Percentiles rank a stretch among this genome's conserved stretches.
Evolutionary conservation across 2,113 vertebrate species (phyloP).

Genomic region (Alligator mississippiensis): DNA sequence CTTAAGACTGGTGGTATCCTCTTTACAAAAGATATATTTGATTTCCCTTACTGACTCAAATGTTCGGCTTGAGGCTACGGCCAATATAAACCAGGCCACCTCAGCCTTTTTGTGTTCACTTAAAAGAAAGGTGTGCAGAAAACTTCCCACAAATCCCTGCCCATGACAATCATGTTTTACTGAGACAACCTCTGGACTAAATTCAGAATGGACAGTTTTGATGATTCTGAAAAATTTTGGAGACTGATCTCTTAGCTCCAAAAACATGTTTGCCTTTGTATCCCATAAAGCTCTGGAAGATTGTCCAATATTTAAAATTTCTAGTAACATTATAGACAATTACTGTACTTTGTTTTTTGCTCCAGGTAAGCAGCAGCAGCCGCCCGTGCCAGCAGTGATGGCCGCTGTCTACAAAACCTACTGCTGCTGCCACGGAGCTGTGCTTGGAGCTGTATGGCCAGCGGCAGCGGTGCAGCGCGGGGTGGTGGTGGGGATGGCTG

Average conservation of each 20-base stretch:
- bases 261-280: background rate
- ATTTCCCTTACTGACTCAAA: background rate
- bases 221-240: background rate
- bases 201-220: accelerated
- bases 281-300: background rate
- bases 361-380: too few species aligned
- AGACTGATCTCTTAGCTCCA: background rate
- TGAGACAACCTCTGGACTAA: background rate
- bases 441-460: too few species aligned
- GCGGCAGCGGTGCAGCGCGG: too few species aligned
- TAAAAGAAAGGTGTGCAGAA: background rate
- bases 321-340: background rate
- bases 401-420: too few species aligned
- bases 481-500: too few species aligned
- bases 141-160: background rate
- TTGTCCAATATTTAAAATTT: background rate
- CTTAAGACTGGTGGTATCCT: constrained; percentile 68
- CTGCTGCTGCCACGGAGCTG: too few species aligned
- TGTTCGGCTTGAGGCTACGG: constrained; percentile 40
- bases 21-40: constrained; percentile 4
- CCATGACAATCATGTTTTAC: background rate
- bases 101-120: background rate
- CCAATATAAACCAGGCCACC: constrained; percentile 29
- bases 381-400: too few species aligned
- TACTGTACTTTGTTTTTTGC: background rate